phyloP scores from a whole-genome alignment of 37 sponge, comb jelly and placozoan genomes.

The Theonella swinhoei region DNA sequence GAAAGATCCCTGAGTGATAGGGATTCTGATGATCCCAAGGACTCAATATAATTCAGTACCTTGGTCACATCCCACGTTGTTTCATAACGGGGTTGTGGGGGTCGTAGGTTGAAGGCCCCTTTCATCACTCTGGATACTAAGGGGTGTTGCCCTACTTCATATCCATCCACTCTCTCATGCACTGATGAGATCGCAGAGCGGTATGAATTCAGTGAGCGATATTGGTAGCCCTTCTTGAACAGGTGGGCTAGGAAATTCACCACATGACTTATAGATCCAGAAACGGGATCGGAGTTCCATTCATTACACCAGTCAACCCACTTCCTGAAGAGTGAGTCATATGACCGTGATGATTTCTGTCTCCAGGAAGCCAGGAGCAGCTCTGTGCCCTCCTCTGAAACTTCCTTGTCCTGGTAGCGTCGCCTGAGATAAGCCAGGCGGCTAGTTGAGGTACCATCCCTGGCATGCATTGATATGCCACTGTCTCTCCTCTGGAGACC shows the following conservation, averaged over 20 bases:
- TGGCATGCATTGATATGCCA: no score
- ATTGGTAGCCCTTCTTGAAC: slow-evolving; percentile 28
- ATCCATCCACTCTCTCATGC: slow-evolving; percentile 12
- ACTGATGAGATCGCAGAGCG: no score
- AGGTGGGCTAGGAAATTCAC: slow-evolving; percentile 34
- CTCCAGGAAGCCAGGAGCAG: slow-evolving; percentile 49
- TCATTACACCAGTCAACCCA: slow-evolving; percentile 36
- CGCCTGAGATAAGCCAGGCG: slow-evolving; percentile 44
- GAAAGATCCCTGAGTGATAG: not conserved
- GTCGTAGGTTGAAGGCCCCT: slow-evolving; percentile 26
- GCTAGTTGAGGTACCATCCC: slow-evolving; percentile 19
- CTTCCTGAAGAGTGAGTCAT: slow-evolving; percentile 31
- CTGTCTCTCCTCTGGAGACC: slow-evolving; percentile 53
- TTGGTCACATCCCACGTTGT: slow-evolving; percentile 49
- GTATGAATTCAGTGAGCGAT: slow-evolving; percentile 38
- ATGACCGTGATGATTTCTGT: slow-evolving; percentile 14
- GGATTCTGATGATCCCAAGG: no score
- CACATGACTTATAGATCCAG: slow-evolving; percentile 27
- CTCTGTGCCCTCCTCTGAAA: slow-evolving; percentile 36
- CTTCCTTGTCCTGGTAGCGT: not conserved
- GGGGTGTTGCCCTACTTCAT: slow-evolving; percentile 10
- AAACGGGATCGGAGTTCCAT: slow-evolving; percentile 35
- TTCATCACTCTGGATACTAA: no score
- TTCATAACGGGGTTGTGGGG: slow-evolving; percentile 25
- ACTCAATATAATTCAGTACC: no score